A percentile compares a stretch with the other conserved stretches of the same genome.
Evolutionary conservation across 2,797 vertebrate species (phyloP).

Genomic region (Diceros bicornis): DNA sequence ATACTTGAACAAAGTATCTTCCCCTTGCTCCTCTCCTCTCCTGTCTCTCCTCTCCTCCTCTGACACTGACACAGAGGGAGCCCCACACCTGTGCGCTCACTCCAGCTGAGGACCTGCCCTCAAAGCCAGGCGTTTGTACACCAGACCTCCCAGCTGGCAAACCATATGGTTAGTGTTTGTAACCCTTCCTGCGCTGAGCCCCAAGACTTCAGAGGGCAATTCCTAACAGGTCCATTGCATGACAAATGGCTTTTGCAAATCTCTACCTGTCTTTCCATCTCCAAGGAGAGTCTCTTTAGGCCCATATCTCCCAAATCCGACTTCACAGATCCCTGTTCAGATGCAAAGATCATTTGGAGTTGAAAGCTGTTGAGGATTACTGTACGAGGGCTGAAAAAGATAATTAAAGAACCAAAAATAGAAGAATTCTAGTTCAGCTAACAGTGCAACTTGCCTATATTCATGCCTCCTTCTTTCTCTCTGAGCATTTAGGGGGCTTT

Average conservation of each 20-base stretch:
- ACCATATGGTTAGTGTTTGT: not conserved
- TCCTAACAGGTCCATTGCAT: not conserved
- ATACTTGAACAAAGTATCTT: not conserved
- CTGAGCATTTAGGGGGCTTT: not conserved
- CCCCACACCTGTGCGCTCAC: not conserved
- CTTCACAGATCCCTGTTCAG: constrained; percentile 90
- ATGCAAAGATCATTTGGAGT: constrained; percentile 87
- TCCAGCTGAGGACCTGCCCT: not conserved
- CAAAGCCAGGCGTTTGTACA: not conserved
- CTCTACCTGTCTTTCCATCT: constrained; percentile 94
- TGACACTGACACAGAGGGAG: not conserved
- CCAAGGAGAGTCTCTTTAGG: constrained; percentile 97
- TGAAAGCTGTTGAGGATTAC: constrained; percentile 89
- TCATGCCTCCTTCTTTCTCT: not conserved
- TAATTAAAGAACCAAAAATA: not conserved
- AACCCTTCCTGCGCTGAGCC: not conserved
- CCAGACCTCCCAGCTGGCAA: not conserved
- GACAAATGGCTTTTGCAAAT: not conserved
- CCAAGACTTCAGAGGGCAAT: not conserved
- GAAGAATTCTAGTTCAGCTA: not conserved
- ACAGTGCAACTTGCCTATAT: not conserved
- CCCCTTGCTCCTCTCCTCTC: not conserved
- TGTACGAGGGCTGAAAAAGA: constrained; percentile 86
- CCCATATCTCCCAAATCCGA: constrained; percentile 95
- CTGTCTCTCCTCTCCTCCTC: not conserved